A percentile compares a stretch with the other conserved stretches of the same genome.
Conservation (phyloP, 2,113 vertebrate genomes). For the Mormyrus lacerda region DNA sequence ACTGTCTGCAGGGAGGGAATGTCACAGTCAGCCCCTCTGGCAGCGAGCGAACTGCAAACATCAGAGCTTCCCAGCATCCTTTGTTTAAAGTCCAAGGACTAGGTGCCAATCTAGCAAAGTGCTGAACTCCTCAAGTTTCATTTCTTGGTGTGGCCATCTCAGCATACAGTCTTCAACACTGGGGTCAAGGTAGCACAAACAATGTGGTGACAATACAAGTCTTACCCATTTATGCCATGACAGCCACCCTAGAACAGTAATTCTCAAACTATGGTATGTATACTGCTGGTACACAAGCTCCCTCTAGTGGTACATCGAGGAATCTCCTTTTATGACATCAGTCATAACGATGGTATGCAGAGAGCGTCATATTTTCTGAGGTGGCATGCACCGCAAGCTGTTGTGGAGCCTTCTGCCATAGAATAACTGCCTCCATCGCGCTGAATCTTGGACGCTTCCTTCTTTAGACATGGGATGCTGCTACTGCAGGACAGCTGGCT, state of each 20-base stretch:
- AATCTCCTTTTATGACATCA: background rate
- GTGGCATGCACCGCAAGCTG: background rate
- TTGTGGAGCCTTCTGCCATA: background rate
- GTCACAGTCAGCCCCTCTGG: background rate
- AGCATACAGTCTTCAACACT: background rate
- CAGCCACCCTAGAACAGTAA: background rate
- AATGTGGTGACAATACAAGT: background rate
- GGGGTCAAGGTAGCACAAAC: background rate
- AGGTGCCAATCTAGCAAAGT: background rate
- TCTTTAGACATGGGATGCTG: background rate
- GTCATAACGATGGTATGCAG: background rate
- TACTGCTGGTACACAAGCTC: background rate
- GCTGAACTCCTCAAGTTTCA: background rate
- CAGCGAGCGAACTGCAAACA: background rate
- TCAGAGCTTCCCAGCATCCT: background rate
- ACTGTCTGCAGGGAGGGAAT: slow-evolving; percentile 64
- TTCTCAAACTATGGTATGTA: background rate
- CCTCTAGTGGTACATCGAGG: background rate
- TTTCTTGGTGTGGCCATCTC: background rate
- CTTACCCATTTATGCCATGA: background rate
- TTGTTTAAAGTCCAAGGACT: background rate
- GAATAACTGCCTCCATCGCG: background rate
- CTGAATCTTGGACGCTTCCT: background rate
- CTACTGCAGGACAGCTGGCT: background rate
- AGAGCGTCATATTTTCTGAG: background rate